Conservation (phyloP, 2,797 vertebrate genomes). For the Petrocephalus sullivani region DNA sequence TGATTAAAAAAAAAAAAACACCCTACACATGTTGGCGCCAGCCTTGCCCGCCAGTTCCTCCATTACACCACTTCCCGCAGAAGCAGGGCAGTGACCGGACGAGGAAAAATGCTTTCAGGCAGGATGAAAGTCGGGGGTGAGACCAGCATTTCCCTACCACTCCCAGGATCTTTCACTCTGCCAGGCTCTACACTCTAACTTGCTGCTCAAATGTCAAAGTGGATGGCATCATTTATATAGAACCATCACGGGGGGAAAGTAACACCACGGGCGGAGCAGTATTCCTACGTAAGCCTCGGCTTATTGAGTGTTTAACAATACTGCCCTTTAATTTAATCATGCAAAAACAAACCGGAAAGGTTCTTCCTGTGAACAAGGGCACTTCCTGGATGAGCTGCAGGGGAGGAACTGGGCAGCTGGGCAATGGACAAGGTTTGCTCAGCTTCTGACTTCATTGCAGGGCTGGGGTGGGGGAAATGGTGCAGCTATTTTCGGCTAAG, state of each 20-base stretch:
- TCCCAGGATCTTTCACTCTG: not conserved
- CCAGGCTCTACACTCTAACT: not conserved
- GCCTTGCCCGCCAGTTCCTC: not conserved
- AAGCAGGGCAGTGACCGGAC: not conserved
- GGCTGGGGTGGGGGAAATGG: slow-evolving; percentile 18
- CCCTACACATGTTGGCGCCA: not conserved
- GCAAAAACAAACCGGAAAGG: slow-evolving; percentile 8
- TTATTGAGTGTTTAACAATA: not conserved
- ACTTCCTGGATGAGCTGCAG: slow-evolving; percentile 20
- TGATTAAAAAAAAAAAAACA: not conserved
- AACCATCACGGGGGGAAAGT: slow-evolving; percentile 17
- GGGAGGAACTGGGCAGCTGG: slow-evolving; percentile 25
- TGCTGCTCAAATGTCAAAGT: not conserved
- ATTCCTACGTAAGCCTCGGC: not conserved
- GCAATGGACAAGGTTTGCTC: slow-evolving; percentile 20
- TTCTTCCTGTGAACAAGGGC: not conserved
- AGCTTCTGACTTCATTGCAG: slow-evolving; percentile 21
- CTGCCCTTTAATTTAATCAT: not conserved
- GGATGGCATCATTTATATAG: not conserved
- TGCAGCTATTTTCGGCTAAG: slow-evolving; percentile 42
- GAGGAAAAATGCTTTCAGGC: not conserved
- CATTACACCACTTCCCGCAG: not conserved
- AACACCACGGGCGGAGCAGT: not conserved
- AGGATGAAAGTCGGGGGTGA: not conserved
- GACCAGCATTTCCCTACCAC: not conserved